These are phyloP conservation scores for Acanthis flammea DNA, from an alignment of 2,797 vertebrate species.

Conservation along the genomic window DNA sequence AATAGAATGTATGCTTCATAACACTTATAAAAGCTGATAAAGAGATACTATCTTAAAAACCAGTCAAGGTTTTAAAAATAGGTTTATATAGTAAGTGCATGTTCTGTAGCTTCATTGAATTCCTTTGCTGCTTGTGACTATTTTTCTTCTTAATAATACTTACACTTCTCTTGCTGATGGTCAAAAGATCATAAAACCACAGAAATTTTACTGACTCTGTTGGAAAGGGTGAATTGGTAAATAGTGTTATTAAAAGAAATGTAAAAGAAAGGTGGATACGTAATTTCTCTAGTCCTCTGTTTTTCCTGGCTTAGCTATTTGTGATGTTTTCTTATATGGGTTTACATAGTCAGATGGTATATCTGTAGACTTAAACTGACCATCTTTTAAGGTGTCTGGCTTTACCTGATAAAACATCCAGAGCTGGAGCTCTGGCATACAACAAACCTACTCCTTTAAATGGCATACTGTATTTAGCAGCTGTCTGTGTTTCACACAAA, in stretches of 20 bases:
- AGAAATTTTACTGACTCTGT: neutral
- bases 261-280: neutral
- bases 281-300: neutral
- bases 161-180: neutral
- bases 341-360: neutral
- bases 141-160: neutral
- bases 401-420: neutral
- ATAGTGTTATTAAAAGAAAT: neutral
- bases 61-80: conserved; percentile 17
- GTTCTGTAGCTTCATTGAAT: neutral
- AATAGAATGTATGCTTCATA: conserved; percentile 12
- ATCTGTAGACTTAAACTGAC: neutral
- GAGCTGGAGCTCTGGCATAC: neutral
- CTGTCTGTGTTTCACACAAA: neutral
- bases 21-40: conserved; percentile 37
- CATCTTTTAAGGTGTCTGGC: neutral
- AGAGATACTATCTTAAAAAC: conserved; percentile 38
- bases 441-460: neutral
- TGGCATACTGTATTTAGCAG: neutral
- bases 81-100: neutral
- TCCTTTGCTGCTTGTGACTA: neutral
- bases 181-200: neutral
- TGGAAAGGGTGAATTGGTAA: neutral
- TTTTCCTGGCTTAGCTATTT: neutral
- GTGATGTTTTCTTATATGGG: neutral